Conservation (phyloP, 2,113 vertebrate species). For the Deroptyus accipitrinus region DNA sequence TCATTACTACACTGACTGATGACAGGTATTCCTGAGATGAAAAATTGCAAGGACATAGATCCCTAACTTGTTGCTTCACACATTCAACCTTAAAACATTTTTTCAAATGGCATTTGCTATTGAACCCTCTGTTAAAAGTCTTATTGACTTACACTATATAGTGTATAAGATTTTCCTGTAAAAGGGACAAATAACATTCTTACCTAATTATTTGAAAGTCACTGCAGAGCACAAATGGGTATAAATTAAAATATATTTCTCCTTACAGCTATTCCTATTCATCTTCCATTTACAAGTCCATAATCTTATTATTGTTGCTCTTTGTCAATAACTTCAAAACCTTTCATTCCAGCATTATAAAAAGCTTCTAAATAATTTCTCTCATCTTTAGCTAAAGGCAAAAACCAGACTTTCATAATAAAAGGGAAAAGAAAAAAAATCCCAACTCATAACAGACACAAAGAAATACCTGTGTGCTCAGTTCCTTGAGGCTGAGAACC, state of each 20-base stretch:
- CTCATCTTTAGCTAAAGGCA: background rate
- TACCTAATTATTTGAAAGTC: background rate
- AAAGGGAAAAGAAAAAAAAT: background rate
- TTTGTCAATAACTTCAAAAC: background rate
- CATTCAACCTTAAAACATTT: background rate
- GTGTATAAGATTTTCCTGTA: background rate
- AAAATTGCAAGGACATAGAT: background rate
- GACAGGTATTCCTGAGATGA: background rate
- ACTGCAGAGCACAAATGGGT: background rate
- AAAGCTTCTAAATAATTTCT: conserved; percentile 10
- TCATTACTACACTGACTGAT: background rate
- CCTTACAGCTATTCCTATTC: background rate
- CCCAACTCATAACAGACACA: background rate
- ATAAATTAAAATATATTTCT: conserved; percentile 21
- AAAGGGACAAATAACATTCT: background rate
- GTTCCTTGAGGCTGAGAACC: background rate
- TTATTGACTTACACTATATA: background rate
- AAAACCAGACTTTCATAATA: background rate
- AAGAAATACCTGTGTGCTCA: conserved; percentile 62
- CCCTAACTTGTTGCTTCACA: conserved; percentile 21
- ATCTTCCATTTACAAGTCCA: background rate
- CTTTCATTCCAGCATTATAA: background rate
- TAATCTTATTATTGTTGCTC: background rate
- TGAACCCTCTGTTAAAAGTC: background rate
- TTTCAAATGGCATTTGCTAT: conserved; percentile 12